These are phyloP conservation scores for Calyptomena viridis DNA, from an alignment of 2,113 vertebrate genomes.

Conservation along the genomic window DNA sequence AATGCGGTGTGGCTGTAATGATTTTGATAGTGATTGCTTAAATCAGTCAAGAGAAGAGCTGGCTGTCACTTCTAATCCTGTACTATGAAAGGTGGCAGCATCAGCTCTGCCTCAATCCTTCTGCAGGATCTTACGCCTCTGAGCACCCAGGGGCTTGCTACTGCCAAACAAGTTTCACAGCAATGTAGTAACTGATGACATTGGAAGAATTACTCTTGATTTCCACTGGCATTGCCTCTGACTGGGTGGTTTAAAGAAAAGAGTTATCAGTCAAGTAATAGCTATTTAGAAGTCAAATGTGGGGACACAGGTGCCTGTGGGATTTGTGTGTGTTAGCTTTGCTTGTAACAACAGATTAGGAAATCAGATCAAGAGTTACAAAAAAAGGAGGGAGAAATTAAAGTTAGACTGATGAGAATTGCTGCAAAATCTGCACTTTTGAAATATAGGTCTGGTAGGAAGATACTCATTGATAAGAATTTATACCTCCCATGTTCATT, in stretches of 20 bases:
- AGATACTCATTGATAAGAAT: background rate
- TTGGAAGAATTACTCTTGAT: background rate
- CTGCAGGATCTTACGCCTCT: background rate
- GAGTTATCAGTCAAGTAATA: background rate
- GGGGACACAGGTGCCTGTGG: background rate
- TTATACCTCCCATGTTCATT: background rate
- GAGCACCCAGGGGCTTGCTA: background rate
- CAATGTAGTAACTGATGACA: background rate
- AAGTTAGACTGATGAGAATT: background rate
- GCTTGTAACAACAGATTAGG: background rate
- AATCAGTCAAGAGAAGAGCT: constrained; percentile 10
- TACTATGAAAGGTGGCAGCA: background rate
- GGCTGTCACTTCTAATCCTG: constrained; percentile 5
- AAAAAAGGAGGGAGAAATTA: background rate
- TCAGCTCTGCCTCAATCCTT: background rate
- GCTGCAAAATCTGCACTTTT: background rate
- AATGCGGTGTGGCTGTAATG: background rate
- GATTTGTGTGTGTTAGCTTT: background rate
- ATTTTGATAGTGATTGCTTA: background rate
- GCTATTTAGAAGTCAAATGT: background rate
- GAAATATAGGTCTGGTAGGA: background rate
- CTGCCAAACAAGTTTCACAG: background rate
- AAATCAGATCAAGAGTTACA: background rate
- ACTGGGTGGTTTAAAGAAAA: background rate
- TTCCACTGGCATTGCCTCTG: background rate